Conservation (phyloP, 2,797 vertebrate species). For the Gymnothorax javanicus region DNA sequence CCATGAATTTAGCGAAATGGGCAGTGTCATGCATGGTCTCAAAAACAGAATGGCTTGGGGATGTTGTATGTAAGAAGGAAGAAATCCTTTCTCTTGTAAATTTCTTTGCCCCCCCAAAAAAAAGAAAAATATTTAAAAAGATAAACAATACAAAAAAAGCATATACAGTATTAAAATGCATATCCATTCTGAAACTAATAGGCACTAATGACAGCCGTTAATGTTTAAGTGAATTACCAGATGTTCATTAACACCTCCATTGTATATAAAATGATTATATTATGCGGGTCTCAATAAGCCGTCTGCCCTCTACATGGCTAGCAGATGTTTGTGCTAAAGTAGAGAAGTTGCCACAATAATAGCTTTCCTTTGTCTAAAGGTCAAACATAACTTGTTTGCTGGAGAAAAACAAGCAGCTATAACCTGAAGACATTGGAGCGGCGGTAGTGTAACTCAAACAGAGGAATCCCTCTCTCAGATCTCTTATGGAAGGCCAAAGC, state of each 20-base stretch:
- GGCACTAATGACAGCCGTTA: not conserved
- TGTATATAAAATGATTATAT: not conserved
- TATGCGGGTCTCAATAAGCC: not conserved
- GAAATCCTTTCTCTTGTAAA: too few species aligned
- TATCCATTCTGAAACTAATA: not conserved
- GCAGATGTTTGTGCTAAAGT: not conserved
- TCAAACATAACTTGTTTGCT: not conserved
- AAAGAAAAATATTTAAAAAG: too few species aligned
- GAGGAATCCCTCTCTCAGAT: not conserved
- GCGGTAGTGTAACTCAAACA: not conserved
- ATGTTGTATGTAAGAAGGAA: too few species aligned
- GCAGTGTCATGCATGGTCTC: not conserved
- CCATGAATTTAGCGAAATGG: not conserved
- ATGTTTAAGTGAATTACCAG: constrained; percentile 2
- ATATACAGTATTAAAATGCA: not conserved
- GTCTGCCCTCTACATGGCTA: not conserved
- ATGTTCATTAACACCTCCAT: not conserved
- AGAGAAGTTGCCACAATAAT: not conserved
- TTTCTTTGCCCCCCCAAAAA: too few species aligned
- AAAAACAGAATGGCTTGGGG: not conserved
- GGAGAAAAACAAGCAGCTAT: not conserved
- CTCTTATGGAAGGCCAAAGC: not conserved
- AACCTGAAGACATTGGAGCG: not conserved
- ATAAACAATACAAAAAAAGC: too few species aligned
- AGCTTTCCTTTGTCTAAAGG: not conserved